Percentiles rank a stretch among this genome's conserved stretches.
phyloP scores from a whole-genome alignment of 2,888 invertebrate genomes.

The Branchipolynoe longqiensis region DNA sequence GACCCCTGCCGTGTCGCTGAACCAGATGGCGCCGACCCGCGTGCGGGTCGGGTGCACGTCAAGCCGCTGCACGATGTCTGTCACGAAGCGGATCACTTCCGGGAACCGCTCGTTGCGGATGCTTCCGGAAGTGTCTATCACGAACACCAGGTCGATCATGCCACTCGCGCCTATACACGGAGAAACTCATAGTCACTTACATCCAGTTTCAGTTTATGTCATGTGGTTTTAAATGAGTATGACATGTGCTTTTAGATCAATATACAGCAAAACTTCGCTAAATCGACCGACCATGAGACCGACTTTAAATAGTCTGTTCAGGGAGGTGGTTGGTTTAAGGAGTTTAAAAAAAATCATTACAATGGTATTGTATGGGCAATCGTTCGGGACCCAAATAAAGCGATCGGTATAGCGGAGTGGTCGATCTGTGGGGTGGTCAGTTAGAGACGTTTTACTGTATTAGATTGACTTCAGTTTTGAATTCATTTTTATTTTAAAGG shows the following conservation, averaged over 20 bases:
- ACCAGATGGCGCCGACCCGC: constrained; percentile 63
- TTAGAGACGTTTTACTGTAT: not conserved
- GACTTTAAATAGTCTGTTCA: too few relatives aligned
- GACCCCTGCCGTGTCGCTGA: constrained; percentile 63
- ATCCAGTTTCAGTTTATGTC: not conserved
- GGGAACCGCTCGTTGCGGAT: constrained; percentile 65
- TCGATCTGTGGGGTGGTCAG: too few relatives aligned
- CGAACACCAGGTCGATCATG: constrained; percentile 63
- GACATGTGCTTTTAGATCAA: too few relatives aligned
- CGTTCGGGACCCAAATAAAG: too few relatives aligned
- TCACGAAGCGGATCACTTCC: constrained; percentile 59
- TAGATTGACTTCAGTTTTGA: too few relatives aligned
- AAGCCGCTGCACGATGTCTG: constrained; percentile 53
- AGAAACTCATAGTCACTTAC: not conserved
- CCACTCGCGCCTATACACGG: constrained; percentile 60
- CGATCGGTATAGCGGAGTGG: too few relatives aligned
- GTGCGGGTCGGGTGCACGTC: constrained; percentile 58
- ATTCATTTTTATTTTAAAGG: too few relatives aligned
- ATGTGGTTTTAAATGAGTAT: not conserved
- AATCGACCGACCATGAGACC: too few relatives aligned
- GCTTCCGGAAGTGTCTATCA: constrained; percentile 65
- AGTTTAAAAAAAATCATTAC: too few relatives aligned
- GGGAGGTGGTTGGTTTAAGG: too few relatives aligned
- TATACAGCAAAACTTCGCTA: too few relatives aligned
- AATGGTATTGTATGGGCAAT: too few relatives aligned